Evolutionary conservation across 2,113 vertebrate genomes (phyloP).

Genomic region (Taurulus bubalis): DNA sequence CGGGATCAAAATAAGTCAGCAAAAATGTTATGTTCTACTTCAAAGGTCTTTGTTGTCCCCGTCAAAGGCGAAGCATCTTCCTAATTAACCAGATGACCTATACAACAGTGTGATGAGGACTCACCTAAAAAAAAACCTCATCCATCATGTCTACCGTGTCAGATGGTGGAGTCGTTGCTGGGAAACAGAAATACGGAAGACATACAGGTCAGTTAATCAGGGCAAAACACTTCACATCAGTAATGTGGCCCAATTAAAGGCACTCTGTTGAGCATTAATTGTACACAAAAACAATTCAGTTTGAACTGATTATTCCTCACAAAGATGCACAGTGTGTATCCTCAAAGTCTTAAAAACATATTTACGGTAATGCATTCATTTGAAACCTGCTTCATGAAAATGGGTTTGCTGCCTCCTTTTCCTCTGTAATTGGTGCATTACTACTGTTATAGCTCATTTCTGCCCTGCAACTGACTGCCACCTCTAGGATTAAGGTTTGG

Average conservation of each 20-base stretch:
- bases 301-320: neutral
- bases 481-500: neutral
- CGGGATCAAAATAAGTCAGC: conserved; percentile 30
- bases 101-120: conserved; percentile 5
- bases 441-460: neutral
- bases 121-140: neutral
- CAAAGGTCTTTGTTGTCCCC: conserved; percentile 4
- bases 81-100: conserved; percentile 16
- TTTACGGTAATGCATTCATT: neutral
- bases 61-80: conserved; percentile 21
- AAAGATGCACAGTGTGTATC: neutral
- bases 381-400: neutral
- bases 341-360: neutral
- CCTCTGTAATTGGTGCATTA: neutral
- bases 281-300: neutral
- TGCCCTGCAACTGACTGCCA: conserved; percentile 1
- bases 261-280: neutral
- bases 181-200: conserved; percentile 14
- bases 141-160: neutral
- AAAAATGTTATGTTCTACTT: conserved; percentile 23
- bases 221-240: conserved; percentile 12
- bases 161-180: neutral
- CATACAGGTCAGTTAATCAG: conserved; percentile 11
- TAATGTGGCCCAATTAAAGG: neutral
- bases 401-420: neutral